Base-by-base conservation (phyloP, 2,113 vertebrate species). In the Hymenochirus boettgeri region DNA sequence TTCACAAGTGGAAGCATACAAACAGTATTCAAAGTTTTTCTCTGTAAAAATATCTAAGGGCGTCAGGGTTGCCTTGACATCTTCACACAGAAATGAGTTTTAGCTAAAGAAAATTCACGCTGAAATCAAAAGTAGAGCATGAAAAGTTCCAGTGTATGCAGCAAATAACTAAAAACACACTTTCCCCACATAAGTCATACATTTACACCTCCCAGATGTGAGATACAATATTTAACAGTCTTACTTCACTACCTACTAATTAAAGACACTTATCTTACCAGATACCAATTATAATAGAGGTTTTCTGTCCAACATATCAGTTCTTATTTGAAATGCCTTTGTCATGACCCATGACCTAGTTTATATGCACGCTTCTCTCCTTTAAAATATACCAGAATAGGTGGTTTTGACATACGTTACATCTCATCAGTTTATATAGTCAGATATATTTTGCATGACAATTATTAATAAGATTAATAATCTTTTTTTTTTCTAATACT, bases 171-270 rank as follows among this genome's bases (percentile, higher is more conserved):
- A 7, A 57, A 57, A 57, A 35, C 54, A 57, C 54, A n/a, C 25
- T 29, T 19, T 24, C 22, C 21, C 26, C 25, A 54, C 29, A 51
- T 18, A 23, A 59, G 24, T 52, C 48, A 39, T 18, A 66, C 37
- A 48, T 67, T 59, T 59, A 58, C 65, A 67, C 65, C 35, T 67
- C 27, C 29, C 7, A 67, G 29, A 39, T 39, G 65, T 29, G 35
- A 67, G 56, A 59, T 52, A 59, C 56, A 67, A 42, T 59, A 42
- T 42, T 59, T 59, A 59, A 17, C 65, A 52, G 42, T 51, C 35
- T 59, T 45, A 22, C 23, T 66, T 58, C 45, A 15, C 5, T 26
- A 10, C n/a, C 10, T 33, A 7, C 23, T 59, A 53, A 60, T 67
- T 21, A 59, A 35, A 58, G n/a, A 22, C 23, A 2, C 39, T 15